Base-by-base conservation (phyloP, 2,113 vertebrate genomes). In the Phalacrocorax carbo region DNA sequence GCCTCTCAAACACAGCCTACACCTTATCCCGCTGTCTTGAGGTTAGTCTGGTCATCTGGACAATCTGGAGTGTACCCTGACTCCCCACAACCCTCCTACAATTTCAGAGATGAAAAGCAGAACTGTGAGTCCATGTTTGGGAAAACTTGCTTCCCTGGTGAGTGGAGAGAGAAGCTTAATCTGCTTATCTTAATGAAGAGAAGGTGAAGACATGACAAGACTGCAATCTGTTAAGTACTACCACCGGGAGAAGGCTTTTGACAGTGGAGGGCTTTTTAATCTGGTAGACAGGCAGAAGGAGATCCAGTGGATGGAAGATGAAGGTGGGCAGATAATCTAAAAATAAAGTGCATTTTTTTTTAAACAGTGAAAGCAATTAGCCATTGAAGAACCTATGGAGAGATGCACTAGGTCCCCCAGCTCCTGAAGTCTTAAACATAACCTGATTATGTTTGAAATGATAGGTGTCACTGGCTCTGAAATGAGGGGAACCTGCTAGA, bases 141-240 rank as follows among this genome's bases (percentile, higher is more conserved):
- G 72, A 91, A 92, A 88, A 94, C 29, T 29, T 88, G 76, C 51
- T 51, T 92, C 73, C 80, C 62, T 60, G 52, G 64, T 92, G 82
- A 86, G 62, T n/a, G 25, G 38, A 90, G 32, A 93, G 55, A 92
- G 90, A 93, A 90, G 60, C 60, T 94, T 94, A 95, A 94, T 95
- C 92, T 94, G 48, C 79, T 95, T 97, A 96, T 51, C n/a, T 96
- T 97, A 95, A 96, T 90, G 85, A 94, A 93, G 88, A 94, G 85
- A 92, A 95, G 85, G 71, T 83, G 55, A 93, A 88, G 90, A 95
- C 4, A 7, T 90, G 90, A 96, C 0, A 0, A 0, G 8, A 92
- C 94, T 93, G 82, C 90, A 92, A 71, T 61, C 88, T 92, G 38
- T 77, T 88, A 90, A 94, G 44, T 70, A 77, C 86, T 75, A 51